Evolutionary conservation across 2,888 invertebrate genomes (phyloP), one percentile per base, ranked within the genome.

Genomic region (Cosmopolites sordidus): DNA sequence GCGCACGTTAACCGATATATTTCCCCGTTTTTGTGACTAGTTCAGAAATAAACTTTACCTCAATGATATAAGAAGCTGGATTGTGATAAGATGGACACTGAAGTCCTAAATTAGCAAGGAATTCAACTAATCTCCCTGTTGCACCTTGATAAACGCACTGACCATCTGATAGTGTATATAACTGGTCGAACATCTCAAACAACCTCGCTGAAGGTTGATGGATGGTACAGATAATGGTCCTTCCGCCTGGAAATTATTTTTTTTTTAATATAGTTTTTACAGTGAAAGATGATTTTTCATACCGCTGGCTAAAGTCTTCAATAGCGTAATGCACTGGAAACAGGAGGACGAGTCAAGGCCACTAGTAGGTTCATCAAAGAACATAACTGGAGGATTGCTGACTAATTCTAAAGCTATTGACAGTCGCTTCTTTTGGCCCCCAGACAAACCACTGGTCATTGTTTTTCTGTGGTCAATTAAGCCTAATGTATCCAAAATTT

Each of bases 361-460:
- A 61, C 94, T 95, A 59, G 96, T 96, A 1, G 96, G 96, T 73
- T 96, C 96, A 72, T 96, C 96, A 72, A 96, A 95, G 77, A 96
- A 96, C 94, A 96, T 95, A 58, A 96, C 88, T 0, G 96, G 95
- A 8, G 96, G 96, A 74, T 96, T 96, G 77, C 93, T 95, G 61
- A 96, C 94, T 62, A 96, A 78, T 75, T 96, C 96, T 60, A 94
- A 76, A 14, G 95, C 96, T 57, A 96, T 96, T 0, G 95, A 94
- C 1, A 96, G 81, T 63, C 96, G 86, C 70, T 96, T 96, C 75
- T 94, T 90, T 73, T 96, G 95, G 1, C 96, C 96, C 16, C 96
- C 96, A 0, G 94, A 95, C 43, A 96, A 80, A 69, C 92, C 92
- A 58, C 86, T 86, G 12, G 94, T 92, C 83, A 93, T 86, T 1